Evolutionary conservation across 1,140 invertebrate species (phyloP), one percentile per base, ranked within the genome.

Genomic region (Musca vetustissima): DNA sequence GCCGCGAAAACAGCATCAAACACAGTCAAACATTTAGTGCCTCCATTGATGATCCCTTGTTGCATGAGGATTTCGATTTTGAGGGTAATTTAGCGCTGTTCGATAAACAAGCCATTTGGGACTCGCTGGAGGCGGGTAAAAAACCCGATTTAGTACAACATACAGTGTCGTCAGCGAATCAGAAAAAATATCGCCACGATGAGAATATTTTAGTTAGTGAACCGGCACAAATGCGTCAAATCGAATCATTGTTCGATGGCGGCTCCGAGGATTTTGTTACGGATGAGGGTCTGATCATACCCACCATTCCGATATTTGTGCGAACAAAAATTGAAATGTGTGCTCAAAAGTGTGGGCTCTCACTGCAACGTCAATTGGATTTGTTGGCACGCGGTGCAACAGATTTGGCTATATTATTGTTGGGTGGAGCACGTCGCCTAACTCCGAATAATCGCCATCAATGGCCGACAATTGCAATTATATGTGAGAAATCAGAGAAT

Each of bases 71-170:
- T 73, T 97, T 96, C 87, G 95, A 96, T 86, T 96, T 97, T 87
- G 94, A 96, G 81, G 95, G 93, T 71, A 96, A 96, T 86, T 84
- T 96, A 19, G 93, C 93, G 13, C 83, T 97, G 24, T 96, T 96
- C 84, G 91, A 96, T 83, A 97, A 97, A 84, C 88, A 90, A 82
- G 90, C 89, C 52, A 84, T 88, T 69, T 91, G 89, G 88, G 89
- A 93, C 75, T 87, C 92, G 82, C 88, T 93, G 69, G 81, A 83
- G 71, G 73, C 79, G 72, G 86, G 87, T 15, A 86, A 88, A 53
- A 90, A 89, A 73, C 90, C 90, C 6, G 91, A 92, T 75, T 84
- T 91, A 14, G 72, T 76, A 22, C 73, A 75, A 17, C 76, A 79
- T 48, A 49, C 70, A 0, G 74, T 74, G 8, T 72, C 61, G 48